These are phyloP conservation scores for Pantelozetes paolii DNA, from an alignment of 2,888 invertebrate species.

Conservation along the genomic window DNA sequence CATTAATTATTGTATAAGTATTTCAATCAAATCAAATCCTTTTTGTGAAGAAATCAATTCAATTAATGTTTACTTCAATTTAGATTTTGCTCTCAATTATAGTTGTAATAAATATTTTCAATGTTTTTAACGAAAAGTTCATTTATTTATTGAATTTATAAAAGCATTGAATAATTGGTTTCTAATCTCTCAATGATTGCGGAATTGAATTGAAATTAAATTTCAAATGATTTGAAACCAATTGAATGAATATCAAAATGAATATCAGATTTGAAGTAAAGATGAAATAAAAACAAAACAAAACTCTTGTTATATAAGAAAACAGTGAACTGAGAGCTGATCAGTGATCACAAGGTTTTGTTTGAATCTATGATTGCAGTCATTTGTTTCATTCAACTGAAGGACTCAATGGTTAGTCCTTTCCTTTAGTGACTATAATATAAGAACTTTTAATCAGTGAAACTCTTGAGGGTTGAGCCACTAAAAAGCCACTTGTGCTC, in stretches of 20 bases:
- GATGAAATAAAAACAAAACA: no score
- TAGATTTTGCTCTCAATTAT: no score
- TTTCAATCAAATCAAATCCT: not conserved
- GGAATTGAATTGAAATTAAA: no score
- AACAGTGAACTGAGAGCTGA: not conserved
- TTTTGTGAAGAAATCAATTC: not conserved
- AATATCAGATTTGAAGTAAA: no score
- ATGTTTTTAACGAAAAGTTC: no score
- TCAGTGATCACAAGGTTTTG: constrained; percentile 7
- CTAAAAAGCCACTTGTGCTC: constrained; percentile 28
- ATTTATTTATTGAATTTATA: no score
- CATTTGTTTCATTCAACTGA: not conserved
- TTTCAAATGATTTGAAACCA: no score
- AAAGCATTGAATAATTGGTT: no score
- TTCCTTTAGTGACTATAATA: not conserved
- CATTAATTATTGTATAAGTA: constrained; percentile 15
- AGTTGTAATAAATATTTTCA: no score
- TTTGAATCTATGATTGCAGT: constrained; percentile 24
- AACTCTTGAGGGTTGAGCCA: constrained; percentile 29
- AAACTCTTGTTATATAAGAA: no score
- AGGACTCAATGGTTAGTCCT: not conserved
- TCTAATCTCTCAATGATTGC: no score
- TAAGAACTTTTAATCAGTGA: constrained; percentile 25
- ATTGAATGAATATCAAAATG: no score
- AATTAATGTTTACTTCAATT: not conserved